Percentiles rank a stretch among this genome's conserved stretches.
These are phyloP conservation scores for Coranthus polyacanthus DNA, from an alignment of 2,797 vertebrate species.

Conservation along the genomic window DNA sequence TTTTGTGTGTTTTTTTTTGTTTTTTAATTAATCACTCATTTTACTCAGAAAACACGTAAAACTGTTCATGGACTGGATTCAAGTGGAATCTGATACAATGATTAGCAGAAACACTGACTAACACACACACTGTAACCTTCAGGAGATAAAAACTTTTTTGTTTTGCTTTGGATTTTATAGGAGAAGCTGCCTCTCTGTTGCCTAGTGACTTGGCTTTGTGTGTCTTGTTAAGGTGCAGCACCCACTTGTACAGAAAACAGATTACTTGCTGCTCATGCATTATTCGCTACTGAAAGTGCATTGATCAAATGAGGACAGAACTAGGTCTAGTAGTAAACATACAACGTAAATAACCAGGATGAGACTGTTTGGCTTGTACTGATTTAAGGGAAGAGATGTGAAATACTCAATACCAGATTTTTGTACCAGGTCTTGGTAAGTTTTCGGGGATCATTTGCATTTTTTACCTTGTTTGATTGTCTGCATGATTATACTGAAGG, in stretches of 20 bases:
- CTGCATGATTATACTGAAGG: background rate
- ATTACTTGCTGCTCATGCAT: conserved; percentile 52
- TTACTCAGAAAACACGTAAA: background rate
- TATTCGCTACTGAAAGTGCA: conserved; percentile 45
- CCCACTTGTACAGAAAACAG: conserved; percentile 19
- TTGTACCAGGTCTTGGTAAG: background rate
- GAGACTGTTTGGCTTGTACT: conserved; percentile 7
- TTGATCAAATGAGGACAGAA: conserved; percentile 72
- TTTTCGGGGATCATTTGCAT: background rate
- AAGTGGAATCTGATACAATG: background rate
- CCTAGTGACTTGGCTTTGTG: conserved; percentile 43
- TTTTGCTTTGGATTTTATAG: conserved; percentile 18
- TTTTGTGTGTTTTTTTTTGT: background rate
- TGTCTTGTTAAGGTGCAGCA: conserved; percentile 8
- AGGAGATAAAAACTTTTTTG: conserved; percentile 14
- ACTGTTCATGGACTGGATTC: background rate
- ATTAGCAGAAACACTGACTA: conserved; percentile 23
- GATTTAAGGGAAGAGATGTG: background rate
- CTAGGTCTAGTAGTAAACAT: conserved; percentile 41
- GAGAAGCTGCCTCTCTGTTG: conserved; percentile 28
- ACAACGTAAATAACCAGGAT: conserved; percentile 19
- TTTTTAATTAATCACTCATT: background rate
- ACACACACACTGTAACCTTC: conserved; percentile 31
- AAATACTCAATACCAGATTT: background rate
- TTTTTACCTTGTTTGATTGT: background rate